Evolutionary conservation across 2,113 vertebrate species (phyloP).

Genomic region (Mirza zaza): DNA sequence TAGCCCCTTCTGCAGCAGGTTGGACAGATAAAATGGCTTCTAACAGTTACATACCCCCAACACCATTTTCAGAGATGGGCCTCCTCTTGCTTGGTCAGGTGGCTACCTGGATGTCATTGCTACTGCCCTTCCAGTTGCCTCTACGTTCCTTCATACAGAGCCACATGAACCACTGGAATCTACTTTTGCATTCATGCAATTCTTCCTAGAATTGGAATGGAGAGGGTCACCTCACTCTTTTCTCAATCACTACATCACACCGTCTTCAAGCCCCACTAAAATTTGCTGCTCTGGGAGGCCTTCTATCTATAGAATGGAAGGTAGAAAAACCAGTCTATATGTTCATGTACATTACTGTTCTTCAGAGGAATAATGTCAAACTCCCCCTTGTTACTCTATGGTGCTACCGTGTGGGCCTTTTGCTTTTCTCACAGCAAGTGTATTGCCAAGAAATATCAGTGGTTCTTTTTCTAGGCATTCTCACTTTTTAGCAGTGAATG

Average conservation of each 20-base stretch:
- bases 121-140: background rate
- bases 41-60: background rate
- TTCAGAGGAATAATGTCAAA: background rate
- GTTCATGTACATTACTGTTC: accelerated
- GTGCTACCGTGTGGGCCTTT: background rate
- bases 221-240: background rate
- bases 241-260: background rate
- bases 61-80: background rate
- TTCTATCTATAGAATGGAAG: too few species aligned
- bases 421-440: background rate
- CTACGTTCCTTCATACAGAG: background rate
- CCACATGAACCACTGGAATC: background rate
- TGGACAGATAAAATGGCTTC: background rate
- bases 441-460: background rate
- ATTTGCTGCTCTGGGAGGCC: background rate
- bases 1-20: background rate
- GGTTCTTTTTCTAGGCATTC: background rate
- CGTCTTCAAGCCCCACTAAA: background rate
- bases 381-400: background rate
- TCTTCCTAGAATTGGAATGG: background rate
- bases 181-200: background rate
- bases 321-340: background rate
- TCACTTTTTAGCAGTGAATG: background rate
- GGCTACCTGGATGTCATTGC: background rate
- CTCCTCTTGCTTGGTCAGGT: background rate